A percentile compares a stretch with the other conserved stretches of the same genome.
These are phyloP conservation scores for Caenorhabditis macrosperma DNA, from an alignment of 2,888 invertebrate species.

Conservation along the genomic window DNA sequence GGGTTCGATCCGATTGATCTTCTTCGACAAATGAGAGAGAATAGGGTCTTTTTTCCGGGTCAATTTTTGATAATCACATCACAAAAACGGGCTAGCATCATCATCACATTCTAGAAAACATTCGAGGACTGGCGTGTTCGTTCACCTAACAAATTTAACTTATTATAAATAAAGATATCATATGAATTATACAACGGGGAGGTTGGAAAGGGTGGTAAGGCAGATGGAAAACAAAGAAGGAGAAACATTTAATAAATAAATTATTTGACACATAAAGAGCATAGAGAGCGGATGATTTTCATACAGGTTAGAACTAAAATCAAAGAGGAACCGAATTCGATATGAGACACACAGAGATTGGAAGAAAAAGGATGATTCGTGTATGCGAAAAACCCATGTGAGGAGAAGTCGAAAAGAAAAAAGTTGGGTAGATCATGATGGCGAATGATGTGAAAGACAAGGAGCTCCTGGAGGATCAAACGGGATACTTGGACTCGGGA, in stretches of 20 bases:
- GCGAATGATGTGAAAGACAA: neutral
- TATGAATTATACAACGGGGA: too few relatives aligned
- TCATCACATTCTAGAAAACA: too few relatives aligned
- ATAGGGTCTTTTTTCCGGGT: neutral
- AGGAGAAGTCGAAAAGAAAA: slow-evolving; percentile 7
- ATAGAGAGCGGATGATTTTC: neutral
- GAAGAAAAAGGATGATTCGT: neutral
- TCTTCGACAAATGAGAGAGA: neutral
- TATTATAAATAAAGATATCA: too few relatives aligned
- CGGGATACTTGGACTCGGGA: slow-evolving; percentile 79
- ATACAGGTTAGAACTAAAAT: neutral
- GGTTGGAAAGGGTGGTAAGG: too few relatives aligned
- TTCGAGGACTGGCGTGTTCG: too few relatives aligned
- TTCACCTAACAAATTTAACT: too few relatives aligned
- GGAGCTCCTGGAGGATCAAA: slow-evolving; percentile 53
- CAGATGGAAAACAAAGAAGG: neutral
- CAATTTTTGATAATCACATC: too few relatives aligned
- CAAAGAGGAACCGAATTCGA: slow-evolving; percentile 49
- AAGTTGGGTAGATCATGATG: slow-evolving; percentile 9
- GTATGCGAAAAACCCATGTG: slow-evolving; percentile 4
- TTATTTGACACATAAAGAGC: slow-evolving; percentile 17
- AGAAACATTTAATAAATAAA: neutral
- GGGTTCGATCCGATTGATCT: slow-evolving; percentile 32
- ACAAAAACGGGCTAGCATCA: too few relatives aligned
- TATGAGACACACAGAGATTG: slow-evolving; percentile 33